Evolutionary conservation across 2,113 vertebrate species (phyloP), one percentile per base, ranked within the genome.

Genomic region (Ceyx margarethae): DNA sequence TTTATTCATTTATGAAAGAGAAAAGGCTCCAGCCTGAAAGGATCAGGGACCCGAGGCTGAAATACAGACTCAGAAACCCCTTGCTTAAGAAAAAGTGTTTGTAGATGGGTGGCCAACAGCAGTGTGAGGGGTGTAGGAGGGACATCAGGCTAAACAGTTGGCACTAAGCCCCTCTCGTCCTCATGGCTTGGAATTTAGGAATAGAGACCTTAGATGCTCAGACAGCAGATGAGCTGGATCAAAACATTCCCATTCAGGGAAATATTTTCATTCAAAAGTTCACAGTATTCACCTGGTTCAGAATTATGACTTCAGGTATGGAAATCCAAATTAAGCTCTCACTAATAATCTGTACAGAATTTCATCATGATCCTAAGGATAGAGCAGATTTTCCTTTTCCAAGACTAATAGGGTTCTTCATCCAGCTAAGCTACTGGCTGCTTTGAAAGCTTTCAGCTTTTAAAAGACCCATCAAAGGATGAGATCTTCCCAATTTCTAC

Each of bases 1-100:
- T 96, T 93, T 91, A 46, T 87, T 92, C 90, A 94, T 78, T 71
- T 89, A 69, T 95, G 81, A 62, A 64, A 60, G 26, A 64, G 28
- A 26, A 9, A 33, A 15, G 9, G 11, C n/a, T 60, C 45, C 33
- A 22, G 25, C 40, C 45, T 51, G 86, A 31, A 54, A 48, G 11
- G 8, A 29, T 20, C 42, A 9, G 40, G 25, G 15, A 12, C 14
- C 4, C 23, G 11, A 58, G 43, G 33, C 31, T 89, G 65, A 73
- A 77, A 71, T 12, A 51, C 9, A 56, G 11, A 13, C 29, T 56
- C 25, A 23, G 71, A 76, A 94, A 90, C 60, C 31, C 15, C 53
- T 56, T 45, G 57, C 42, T 74, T 42, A 46, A 61, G 42, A 45
- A 53, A 50, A 48, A n/a, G 8, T 13, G 21, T 81, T 72, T 81